Base-by-base conservation (phyloP, 2,797 vertebrate genomes). In the Craterocephalus amniculus region DNA sequence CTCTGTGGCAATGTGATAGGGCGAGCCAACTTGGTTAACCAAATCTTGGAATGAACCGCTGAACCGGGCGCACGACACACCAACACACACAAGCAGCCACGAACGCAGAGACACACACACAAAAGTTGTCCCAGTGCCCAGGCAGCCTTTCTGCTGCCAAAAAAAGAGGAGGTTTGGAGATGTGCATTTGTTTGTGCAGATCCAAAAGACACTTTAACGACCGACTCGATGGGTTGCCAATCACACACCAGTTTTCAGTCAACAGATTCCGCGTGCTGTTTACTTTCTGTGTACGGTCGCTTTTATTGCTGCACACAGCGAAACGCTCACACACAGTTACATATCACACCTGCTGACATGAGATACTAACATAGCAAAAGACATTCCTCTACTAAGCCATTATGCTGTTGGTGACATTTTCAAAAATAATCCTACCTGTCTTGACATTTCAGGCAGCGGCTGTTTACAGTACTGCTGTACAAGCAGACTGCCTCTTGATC, bases 371-470 rank as follows among this genome's bases (percentile, higher is more conserved):
- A 87, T 75, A 84, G 79, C 72, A 75, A 35, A 55, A 83, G 71
- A 76, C 64, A 52, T 70, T 79, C 63, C 57, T 79, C 81, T 49
- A 34, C 84, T 48, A 54, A 70, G 87, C 75, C 74, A 87, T 87
- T 87, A 87, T 83, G 80, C 66, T 63, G 70, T 82, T 81, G 67
- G 79, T 84, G 88, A 90, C 85, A 90, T 88, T 90, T 88, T 76
- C 32, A 7, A 67, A 84, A 83, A 80, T 71, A 88, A 85, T 81
- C 80, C 78, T 70, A 58, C 74, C 88, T 83, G 67, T 82, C 76
- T 81, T 87, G 87, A 88, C 85, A 88, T 88, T 89, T 89, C 57
- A 59, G 67, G 69, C 63, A 4, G 85, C 51, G 61, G 71, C 70
- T 70, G 70, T 63, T 84, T 67, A 63, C 69, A 55, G 81, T 24